Base-by-base conservation (phyloP, 2,797 vertebrate genomes). In the Galago senegalensis region DNA sequence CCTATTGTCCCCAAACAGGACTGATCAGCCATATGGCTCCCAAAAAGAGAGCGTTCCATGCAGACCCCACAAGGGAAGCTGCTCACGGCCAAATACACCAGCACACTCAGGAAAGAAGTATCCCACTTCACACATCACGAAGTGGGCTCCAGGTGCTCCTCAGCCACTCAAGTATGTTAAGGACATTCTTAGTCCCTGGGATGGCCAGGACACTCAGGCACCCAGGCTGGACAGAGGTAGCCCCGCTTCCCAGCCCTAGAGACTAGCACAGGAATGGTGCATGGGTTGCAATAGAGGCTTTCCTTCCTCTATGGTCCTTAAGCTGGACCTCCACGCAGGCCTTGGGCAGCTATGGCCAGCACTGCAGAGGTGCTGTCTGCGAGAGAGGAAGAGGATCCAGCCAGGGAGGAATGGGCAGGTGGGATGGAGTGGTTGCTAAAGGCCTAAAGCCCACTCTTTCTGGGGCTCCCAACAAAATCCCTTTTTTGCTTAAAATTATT, bases 21-120 rank as follows among this genome's bases (percentile, higher is more conserved):
- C 2, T 8, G 43, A n/a, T 11, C 10, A 1, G 1, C 8, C n/a
- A 46, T 56, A 9, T 0, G 1, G 13, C 9, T 16, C 4, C 21
- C 6, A 9, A 20, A n/a, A 69, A 43, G 25, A 2, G 11, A 72
- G 31, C 4, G 9, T 82, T 31, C 31, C 53, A 3, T 13, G 10
- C 0, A 8, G 6, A 16, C 53, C n/a, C 2, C 69, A 87, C 2
- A 1, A 7, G 12, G 10, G 27, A 67, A 14, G 31, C 1, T 7
- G 60, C 40, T 43, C 25, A 3, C 0, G 0, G 7, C 61, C 23
- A 1, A 0, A 2, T 5, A 1, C 49, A 16, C 77, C 27, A 27
- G 70, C 0, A 0, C 12, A 2, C 72, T 25, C 21, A 1, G 29
- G 40, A 21, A 16, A 13, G 7, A 6, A n/a, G 16, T 16, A 1